Evolutionary conservation across 2,888 invertebrate species (phyloP).

Genomic region (Drosophila seclusa): DNA sequence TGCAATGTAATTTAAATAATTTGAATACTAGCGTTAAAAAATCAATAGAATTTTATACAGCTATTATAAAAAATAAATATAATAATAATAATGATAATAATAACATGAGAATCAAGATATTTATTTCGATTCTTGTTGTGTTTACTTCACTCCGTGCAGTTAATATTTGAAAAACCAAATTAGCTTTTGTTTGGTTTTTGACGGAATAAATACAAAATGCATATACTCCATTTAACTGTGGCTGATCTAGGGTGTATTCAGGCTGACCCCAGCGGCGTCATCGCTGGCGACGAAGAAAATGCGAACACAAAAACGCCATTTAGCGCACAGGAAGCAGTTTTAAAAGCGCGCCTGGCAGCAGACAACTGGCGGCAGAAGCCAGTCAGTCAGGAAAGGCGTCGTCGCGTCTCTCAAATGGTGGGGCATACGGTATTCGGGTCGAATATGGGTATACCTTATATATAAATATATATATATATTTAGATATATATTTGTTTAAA

Average conservation of each 20-base stretch:
- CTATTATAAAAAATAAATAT: neutral
- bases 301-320: constrained; percentile 81
- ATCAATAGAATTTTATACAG: neutral
- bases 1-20: neutral
- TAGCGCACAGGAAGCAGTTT: constrained; percentile 80
- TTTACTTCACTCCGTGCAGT: neutral
- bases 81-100: neutral
- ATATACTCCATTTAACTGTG: neutral
- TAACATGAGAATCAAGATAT: neutral
- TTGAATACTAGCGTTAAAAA: neutral
- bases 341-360: constrained; percentile 66
- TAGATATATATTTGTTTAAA: neutral
- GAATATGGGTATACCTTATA: neutral
- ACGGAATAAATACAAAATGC: neutral
- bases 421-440: constrained; percentile 17
- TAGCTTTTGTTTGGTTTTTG: neutral
- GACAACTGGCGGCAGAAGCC: constrained; percentile 31
- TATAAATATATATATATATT: neutral
- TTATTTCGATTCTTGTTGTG: neutral
- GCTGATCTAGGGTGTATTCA: constrained; percentile 24
- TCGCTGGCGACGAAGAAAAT: constrained; percentile 45
- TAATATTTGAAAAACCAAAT: neutral
- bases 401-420: constrained; percentile 35
- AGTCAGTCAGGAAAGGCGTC: constrained; percentile 44
- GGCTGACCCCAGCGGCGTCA: constrained; percentile 49